Evolutionary conservation across 1,140 invertebrate genomes (phyloP).

Genomic region (Sitophilus oryzae): DNA sequence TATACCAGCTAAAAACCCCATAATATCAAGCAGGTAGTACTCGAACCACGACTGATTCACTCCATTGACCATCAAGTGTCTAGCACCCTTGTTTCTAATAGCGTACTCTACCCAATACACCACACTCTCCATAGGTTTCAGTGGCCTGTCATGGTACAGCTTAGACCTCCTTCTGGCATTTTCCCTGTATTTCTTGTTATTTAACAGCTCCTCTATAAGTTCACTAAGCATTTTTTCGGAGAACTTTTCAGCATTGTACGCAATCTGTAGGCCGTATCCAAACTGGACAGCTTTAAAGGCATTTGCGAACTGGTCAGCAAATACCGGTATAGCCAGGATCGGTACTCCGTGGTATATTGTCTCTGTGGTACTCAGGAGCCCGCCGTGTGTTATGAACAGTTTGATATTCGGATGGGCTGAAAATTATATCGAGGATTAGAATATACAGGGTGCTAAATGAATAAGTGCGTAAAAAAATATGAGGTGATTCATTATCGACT

Average conservation of each 20-base stretch:
- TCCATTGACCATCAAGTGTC: slow-evolving; percentile 6
- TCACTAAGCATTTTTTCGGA: slow-evolving; percentile 21
- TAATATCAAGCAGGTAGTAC: too few relatives aligned
- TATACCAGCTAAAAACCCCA: too few relatives aligned
- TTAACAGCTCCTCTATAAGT: slow-evolving; percentile 15
- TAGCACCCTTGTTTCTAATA: too few relatives aligned
- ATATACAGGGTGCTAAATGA: too few relatives aligned
- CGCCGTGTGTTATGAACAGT: too few relatives aligned
- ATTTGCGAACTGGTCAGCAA: slow-evolving; percentile 57
- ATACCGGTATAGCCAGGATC: too few relatives aligned
- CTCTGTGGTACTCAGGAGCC: slow-evolving; percentile 64
- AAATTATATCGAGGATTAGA: too few relatives aligned
- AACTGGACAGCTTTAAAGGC: slow-evolving; percentile 44
- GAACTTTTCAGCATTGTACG: slow-evolving; percentile 34
- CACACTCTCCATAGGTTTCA: slow-evolving; percentile 35
- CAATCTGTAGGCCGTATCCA: slow-evolving; percentile 44
- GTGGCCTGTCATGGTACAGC: slow-evolving; percentile 22
- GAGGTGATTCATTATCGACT: too few relatives aligned
- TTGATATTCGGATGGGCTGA: too few relatives aligned
- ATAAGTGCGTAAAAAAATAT: too few relatives aligned
- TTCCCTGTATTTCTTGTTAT: slow-evolving; percentile 22
- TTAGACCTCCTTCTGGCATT: slow-evolving; percentile 21
- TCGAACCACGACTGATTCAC: not conserved
- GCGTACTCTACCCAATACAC: slow-evolving; percentile 40
- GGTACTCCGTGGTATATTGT: too few relatives aligned